These are phyloP conservation scores for Tapirus indicus DNA, from an alignment of 2,797 vertebrate genomes.

Conservation along the genomic window DNA sequence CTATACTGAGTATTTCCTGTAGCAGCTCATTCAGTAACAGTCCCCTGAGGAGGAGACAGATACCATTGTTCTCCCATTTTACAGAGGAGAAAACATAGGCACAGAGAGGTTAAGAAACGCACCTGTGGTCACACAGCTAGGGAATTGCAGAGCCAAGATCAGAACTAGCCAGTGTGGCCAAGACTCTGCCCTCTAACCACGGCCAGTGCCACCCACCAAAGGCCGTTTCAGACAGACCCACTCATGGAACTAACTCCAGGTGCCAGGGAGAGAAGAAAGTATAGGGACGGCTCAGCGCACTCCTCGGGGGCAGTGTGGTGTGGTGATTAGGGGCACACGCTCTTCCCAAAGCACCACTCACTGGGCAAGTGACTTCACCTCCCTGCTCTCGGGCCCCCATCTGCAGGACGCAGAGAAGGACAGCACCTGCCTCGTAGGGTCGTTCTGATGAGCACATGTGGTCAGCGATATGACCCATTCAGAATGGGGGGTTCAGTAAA, in stretches of 20 bases:
- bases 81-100: accelerated
- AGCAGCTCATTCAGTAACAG: accelerated
- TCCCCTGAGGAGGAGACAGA: accelerated
- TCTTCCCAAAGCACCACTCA: neutral
- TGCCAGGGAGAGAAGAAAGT: too few relatives aligned
- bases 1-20: accelerated
- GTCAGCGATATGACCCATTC: accelerated
- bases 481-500: accelerated
- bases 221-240: accelerated
- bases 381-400: neutral
- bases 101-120: neutral
- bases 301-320: accelerated
- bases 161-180: neutral
- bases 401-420: neutral
- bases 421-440: accelerated
- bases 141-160: neutral
- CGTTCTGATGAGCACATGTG: accelerated
- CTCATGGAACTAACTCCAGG: accelerated
- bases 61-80: too few relatives aligned
- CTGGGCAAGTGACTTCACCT: neutral
- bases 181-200: neutral
- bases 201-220: neutral
- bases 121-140: neutral
- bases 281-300: accelerated
- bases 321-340: accelerated